Base-by-base conservation (phyloP, 2,113 vertebrate species). In the Eidolon helvum region DNA sequence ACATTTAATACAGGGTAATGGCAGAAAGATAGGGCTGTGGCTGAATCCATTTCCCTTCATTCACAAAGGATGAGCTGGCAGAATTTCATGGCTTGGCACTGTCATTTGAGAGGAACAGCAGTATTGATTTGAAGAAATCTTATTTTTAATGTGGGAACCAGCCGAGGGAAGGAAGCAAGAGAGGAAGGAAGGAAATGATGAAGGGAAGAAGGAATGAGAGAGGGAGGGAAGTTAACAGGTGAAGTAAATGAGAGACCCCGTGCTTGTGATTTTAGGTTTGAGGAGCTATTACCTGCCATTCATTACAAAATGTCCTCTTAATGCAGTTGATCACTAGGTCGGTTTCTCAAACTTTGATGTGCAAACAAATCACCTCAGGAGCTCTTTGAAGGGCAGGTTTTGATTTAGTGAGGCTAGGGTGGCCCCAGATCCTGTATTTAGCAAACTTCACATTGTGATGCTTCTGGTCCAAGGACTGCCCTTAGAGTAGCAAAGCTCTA, bases 1-100 rank as follows among this genome's bases (percentile, higher is more conserved):
- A 97, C 98, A 97, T 85, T 97, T 98, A 98, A 98, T 93, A 97
- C 85, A 97, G 97, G 97, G 97, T 98, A 98, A 98, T 98, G 96
- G 96, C 96, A 98, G 98, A 98, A 98, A 97, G 97, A 98, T 97
- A 96, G 97, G 94, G 92, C 97, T 98, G 95, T 0, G 0, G n/a
- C 94, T 98, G 96, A 98, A 98, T 97, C 97, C 97, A 96, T 97
- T 98, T 98, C 97, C 97, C 85, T 98, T 97, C 97, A 93, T 97
- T 98, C 98, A 98, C 96, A 98, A 98, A 98, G 94, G 97, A 97
- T 98, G 98, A 98, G 95, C 96, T 7, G 61, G 97, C 98, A 98
- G 97, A 98, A 98, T 97, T 97, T 98, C 98, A 98, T 95, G 96
- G 98, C 97, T 98, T 97, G 97, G 98, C 96, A 97, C 82, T 97